These are phyloP conservation scores for Timandra comae DNA, from an alignment of 2,888 invertebrate genomes.

Conservation along the genomic window DNA sequence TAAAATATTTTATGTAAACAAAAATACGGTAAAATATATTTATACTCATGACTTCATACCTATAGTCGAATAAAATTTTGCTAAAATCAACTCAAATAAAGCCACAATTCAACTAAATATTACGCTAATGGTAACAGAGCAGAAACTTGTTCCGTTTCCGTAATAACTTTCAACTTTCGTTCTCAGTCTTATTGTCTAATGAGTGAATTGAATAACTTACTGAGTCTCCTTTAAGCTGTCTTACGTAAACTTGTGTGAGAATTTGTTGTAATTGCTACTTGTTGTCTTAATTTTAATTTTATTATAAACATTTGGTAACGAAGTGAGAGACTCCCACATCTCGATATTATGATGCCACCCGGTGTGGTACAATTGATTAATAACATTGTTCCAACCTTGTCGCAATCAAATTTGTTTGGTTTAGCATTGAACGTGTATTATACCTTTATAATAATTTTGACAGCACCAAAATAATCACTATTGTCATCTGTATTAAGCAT, in stretches of 20 bases:
- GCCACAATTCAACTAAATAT: slow-evolving; percentile 19
- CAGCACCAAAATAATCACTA: background rate
- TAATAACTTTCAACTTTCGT: slow-evolving; percentile 71
- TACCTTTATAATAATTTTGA: no score
- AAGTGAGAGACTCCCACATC: slow-evolving; percentile 50
- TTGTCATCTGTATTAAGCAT: no score
- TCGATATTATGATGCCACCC: slow-evolving; percentile 5
- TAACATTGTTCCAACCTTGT: slow-evolving; percentile 1
- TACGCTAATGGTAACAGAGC: slow-evolving; percentile 37
- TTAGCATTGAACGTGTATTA: slow-evolving; percentile 7
- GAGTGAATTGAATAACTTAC: slow-evolving; percentile 66
- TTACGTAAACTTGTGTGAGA: slow-evolving; percentile 68
- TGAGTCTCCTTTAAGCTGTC: slow-evolving; percentile 59
- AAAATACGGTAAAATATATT: no score
- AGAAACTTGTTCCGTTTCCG: slow-evolving; percentile 51
- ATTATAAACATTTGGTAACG: slow-evolving; percentile 54
- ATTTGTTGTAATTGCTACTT: slow-evolving; percentile 56
- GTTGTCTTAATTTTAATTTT: slow-evolving; percentile 48
- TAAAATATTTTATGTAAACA: no score
- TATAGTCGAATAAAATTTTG: no score
- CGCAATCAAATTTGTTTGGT: no score
- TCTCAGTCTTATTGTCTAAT: slow-evolving; percentile 70
- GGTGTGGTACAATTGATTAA: slow-evolving; percentile 1
- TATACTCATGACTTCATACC: no score
- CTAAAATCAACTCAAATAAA: background rate